phyloP scores from a whole-genome alignment of 2,888 invertebrate species.

The Cataglyphis rosenhaueri region DNA sequence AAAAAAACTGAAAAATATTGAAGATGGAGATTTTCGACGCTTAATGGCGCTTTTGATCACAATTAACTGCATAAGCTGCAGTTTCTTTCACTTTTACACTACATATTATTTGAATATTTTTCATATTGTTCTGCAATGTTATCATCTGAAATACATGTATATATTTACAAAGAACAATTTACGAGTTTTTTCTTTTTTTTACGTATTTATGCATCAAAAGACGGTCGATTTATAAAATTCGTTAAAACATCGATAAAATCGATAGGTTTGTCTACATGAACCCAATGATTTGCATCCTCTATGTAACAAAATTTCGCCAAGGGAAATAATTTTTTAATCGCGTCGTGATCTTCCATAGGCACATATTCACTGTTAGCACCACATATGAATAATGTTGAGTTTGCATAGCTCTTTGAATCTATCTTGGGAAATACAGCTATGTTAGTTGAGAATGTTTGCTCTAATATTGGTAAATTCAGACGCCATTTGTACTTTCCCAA shows the following conservation, averaged over 20 bases:
- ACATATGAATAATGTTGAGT: conserved; percentile 93
- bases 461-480: conserved; percentile 91
- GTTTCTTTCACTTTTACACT: conserved; percentile 58
- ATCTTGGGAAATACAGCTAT: conserved; percentile 89
- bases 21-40: conserved; percentile 28
- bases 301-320: conserved; percentile 90
- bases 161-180: conserved; percentile 68
- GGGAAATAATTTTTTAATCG: conserved; percentile 91
- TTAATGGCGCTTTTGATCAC: conserved; percentile 54
- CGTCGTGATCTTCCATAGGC: conserved; percentile 87
- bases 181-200: conserved; percentile 46
- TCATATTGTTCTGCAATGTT: conserved; percentile 65
- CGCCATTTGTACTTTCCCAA: conserved; percentile 91
- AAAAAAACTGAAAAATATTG: conserved; percentile 28
- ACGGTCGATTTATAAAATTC: conserved; percentile 87
- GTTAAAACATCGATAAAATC: conserved; percentile 90
- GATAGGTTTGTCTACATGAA: conserved; percentile 95
- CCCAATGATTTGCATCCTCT: conserved; percentile 95
- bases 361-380: conserved; percentile 94
- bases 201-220: conserved; percentile 47
- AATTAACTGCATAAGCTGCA: conserved; percentile 39
- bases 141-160: conserved; percentile 71
- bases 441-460: conserved; percentile 88
- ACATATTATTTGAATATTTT: conserved; percentile 59
- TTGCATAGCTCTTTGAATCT: conserved; percentile 85